Percentiles rank a stretch among this genome's conserved stretches.
phyloP scores from a whole-genome alignment of 1,140 invertebrate genomes.

The Pseudachorutes palmiensis region DNA sequence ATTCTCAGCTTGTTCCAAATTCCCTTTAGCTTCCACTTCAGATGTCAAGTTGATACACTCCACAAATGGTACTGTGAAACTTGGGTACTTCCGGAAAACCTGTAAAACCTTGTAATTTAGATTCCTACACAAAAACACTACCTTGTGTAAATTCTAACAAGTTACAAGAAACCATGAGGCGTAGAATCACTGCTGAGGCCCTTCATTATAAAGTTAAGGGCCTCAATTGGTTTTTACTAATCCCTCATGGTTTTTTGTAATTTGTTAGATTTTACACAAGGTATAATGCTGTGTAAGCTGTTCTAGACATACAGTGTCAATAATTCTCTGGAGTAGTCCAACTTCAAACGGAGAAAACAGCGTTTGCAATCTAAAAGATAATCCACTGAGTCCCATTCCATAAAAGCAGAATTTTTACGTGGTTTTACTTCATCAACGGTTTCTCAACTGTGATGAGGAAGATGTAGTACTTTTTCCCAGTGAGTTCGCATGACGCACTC shows the following conservation, averaged over 20 bases:
- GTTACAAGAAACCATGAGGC: too few relatives aligned
- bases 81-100: slow-evolving; percentile 19
- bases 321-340: slow-evolving; percentile 23
- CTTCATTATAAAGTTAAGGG: too few relatives aligned
- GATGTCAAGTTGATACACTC: slow-evolving; percentile 27
- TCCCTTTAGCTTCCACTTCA: slow-evolving; percentile 13
- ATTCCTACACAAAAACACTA: too few relatives aligned
- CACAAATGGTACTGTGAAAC: slow-evolving; percentile 18
- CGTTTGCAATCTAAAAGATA: slow-evolving; percentile 22
- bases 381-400: background rate
- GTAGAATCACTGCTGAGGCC: too few relatives aligned
- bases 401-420: background rate
- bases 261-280: too few relatives aligned
- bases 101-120: too few relatives aligned
- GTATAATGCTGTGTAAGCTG: background rate
- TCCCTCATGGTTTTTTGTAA: too few relatives aligned
- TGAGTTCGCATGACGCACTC: slow-evolving; percentile 30
- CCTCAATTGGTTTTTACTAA: too few relatives aligned
- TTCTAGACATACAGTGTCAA: background rate
- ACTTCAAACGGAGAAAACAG: slow-evolving; percentile 22
- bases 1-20: slow-evolving; percentile 8
- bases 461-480: slow-evolving; percentile 30
- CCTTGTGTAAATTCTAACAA: too few relatives aligned
- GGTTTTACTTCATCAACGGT: slow-evolving; percentile 25
- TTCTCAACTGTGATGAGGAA: slow-evolving; percentile 32